A percentile compares a stretch with the other conserved stretches of the same genome.
Evolutionary conservation across 2,113 vertebrate species (phyloP).

Genomic region (Notothenia coriiceps): DNA sequence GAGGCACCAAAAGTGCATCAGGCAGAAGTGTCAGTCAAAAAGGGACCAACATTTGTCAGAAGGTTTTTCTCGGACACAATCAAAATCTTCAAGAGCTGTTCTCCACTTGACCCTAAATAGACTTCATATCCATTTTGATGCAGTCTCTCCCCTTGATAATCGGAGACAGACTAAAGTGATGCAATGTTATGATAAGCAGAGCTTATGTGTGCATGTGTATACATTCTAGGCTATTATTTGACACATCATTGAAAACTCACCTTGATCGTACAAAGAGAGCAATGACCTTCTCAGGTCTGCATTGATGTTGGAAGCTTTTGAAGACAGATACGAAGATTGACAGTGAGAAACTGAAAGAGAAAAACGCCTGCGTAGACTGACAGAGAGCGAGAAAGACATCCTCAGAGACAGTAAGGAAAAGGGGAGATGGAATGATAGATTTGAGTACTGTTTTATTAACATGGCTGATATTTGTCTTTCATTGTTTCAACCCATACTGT

Average conservation of each 20-base stretch:
- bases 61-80: conserved; percentile 30
- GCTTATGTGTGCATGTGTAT: neutral
- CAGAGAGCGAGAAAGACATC: conserved; percentile 20
- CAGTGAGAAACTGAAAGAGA: conserved; percentile 29
- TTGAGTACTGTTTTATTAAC: conserved; percentile 50
- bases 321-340: conserved; percentile 40
- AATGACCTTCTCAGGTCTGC: conserved; percentile 21
- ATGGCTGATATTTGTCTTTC: conserved; percentile 69
- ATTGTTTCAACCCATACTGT: conserved; percentile 56
- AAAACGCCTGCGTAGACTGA: conserved; percentile 24
- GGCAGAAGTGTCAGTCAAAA: conserved; percentile 43
- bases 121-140: conserved; percentile 33
- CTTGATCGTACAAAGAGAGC: conserved; percentile 47
- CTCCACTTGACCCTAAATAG: conserved; percentile 33
- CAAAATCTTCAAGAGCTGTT: conserved; percentile 45
- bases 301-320: conserved; percentile 41
- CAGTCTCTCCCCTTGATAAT: neutral
- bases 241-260: conserved; percentile 40
- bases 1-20: conserved; percentile 10
- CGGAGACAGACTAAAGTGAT: conserved; percentile 39
- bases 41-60: conserved; percentile 1
- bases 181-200: conserved; percentile 20
- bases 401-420: conserved; percentile 16
- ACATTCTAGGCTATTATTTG: conserved; percentile 14
- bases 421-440: conserved; percentile 49